These are phyloP conservation scores for Eleutherodactylus coqui DNA, from an alignment of 2,797 vertebrate species.

Conservation along the genomic window DNA sequence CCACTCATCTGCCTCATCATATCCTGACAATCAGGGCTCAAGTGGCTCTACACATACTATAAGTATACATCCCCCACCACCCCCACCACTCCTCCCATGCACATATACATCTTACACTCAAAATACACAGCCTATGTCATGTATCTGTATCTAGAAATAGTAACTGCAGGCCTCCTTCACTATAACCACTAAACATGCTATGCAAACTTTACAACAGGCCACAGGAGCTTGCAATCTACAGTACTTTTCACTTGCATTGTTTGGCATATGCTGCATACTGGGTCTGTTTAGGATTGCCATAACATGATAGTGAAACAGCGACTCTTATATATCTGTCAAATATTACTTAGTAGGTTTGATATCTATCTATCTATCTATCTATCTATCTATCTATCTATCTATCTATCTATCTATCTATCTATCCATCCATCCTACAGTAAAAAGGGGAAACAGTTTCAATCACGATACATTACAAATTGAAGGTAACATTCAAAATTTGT, in stretches of 20 bases:
- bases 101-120: neutral
- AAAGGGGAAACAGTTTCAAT: too few relatives aligned
- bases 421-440: too few relatives aligned
- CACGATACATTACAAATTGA: too few relatives aligned
- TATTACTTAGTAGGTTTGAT: too few relatives aligned
- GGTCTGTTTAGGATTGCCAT: too few relatives aligned
- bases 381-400: neutral
- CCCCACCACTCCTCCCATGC: neutral
- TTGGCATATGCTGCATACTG: too few relatives aligned
- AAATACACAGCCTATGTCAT: neutral
- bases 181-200: neutral
- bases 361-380: neutral
- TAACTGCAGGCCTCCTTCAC: neutral
- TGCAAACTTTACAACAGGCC: neutral
- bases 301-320: too few relatives aligned
- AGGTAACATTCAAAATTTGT: too few relatives aligned
- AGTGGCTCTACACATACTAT: constrained; percentile 12
- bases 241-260: neutral
- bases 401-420: too few relatives aligned
- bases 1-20: constrained; percentile 52
- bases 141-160: too few relatives aligned
- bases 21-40: constrained; percentile 37
- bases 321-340: too few relatives aligned
- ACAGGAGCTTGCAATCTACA: neutral
- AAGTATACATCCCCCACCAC: neutral